Conservation (phyloP, 1,140 invertebrate species). For the Vollenhovia emeryi region DNA sequence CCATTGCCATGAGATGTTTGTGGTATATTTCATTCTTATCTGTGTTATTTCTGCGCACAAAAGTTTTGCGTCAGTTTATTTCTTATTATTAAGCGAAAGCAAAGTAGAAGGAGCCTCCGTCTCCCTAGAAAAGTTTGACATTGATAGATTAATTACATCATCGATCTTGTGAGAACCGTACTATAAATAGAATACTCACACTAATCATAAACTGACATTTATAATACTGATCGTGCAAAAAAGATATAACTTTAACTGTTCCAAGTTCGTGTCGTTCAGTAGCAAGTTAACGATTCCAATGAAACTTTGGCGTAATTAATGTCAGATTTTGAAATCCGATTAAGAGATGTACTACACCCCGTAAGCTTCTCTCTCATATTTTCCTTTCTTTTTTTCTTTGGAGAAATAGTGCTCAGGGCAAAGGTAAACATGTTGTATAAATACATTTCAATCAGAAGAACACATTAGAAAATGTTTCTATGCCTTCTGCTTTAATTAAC, state of each 20-base stretch:
- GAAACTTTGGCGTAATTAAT: not conserved
- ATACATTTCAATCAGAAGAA: not conserved
- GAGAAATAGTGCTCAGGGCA: not conserved
- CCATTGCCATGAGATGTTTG: not conserved
- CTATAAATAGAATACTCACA: not conserved
- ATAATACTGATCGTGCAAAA: constrained; percentile 33
- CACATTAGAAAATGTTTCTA: not conserved
- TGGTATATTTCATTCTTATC: not conserved
- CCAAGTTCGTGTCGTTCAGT: not conserved
- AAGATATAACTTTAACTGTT: not conserved
- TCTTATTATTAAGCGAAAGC: constrained; percentile 17
- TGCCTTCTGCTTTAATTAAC: not conserved
- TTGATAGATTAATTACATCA: constrained; percentile 22
- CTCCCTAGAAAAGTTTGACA: not conserved
- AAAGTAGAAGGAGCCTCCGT: not conserved
- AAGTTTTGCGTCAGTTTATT: not conserved
- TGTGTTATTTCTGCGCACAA: not conserved
- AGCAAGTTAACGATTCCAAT: not conserved
- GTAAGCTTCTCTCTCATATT: not conserved
- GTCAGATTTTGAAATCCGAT: not conserved
- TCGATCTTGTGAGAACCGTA: not conserved
- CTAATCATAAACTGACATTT: not conserved
- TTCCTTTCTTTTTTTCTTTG: not conserved
- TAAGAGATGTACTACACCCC: not conserved
- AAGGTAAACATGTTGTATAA: not conserved